Conservation (phyloP, 2,113 vertebrate species). For the Aramus guarauna region DNA sequence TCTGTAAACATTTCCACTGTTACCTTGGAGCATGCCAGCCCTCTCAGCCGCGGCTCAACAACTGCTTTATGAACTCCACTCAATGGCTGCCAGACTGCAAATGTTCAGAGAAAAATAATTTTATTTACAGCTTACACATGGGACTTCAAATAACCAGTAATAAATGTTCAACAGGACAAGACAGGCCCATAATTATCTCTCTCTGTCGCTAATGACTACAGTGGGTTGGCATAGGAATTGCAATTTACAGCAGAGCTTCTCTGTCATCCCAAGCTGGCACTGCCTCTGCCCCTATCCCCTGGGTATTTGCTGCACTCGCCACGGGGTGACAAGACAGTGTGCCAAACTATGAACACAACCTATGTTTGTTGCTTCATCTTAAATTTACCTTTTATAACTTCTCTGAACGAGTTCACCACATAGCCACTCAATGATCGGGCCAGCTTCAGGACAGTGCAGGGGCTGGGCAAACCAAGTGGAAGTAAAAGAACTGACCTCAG, state of each 20-base stretch:
- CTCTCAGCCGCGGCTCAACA: background rate
- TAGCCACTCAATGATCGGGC: fast-evolving
- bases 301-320: background rate
- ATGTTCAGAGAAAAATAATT: background rate
- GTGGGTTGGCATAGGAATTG: background rate
- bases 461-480: fast-evolving
- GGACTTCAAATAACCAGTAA: conserved; percentile 11
- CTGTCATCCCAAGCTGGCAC: background rate
- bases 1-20: background rate
- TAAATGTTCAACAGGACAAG: background rate
- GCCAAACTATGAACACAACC: background rate
- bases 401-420: background rate
- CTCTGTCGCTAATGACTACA: background rate
- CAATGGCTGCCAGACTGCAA: background rate
- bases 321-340: background rate
- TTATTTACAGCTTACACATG: conserved; percentile 22
- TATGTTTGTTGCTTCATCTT: fast-evolving
- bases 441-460: background rate
- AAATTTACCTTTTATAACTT: background rate
- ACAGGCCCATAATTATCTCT: background rate
- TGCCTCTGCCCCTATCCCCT: background rate
- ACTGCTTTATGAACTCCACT: background rate
- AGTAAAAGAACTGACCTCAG: background rate
- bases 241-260: background rate
- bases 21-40: background rate